Evolutionary conservation across 2,113 vertebrate species (phyloP).

Genomic region (Rana temporaria): DNA sequence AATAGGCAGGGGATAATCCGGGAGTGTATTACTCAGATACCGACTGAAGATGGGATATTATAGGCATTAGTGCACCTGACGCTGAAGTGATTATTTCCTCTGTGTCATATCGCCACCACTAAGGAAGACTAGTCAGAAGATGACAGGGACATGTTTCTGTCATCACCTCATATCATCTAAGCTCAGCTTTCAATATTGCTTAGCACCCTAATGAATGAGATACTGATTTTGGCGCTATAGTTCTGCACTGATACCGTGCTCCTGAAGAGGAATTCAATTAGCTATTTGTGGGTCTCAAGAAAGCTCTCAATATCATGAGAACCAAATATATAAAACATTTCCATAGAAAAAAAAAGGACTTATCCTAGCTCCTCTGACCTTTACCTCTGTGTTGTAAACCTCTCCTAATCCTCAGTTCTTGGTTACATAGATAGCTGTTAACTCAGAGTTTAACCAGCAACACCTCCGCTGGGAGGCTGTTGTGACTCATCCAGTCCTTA

Average conservation of each 20-base stretch:
- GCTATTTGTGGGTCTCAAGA: background rate
- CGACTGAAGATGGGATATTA: conserved; percentile 28
- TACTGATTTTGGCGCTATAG: conserved; percentile 13
- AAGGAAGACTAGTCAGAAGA: conserved; percentile 4
- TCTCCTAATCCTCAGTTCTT: conserved; percentile 1
- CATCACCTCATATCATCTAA: conserved; percentile 4
- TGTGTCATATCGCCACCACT: conserved; percentile 21
- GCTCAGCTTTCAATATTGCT: conserved; percentile 23
- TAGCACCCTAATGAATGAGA: conserved; percentile 24
- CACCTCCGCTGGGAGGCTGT: background rate
- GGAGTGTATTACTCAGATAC: conserved; percentile 49
- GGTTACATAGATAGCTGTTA: background rate
- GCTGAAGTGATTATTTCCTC: conserved; percentile 10
- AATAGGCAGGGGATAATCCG: conserved; percentile 50
- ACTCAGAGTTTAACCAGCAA: background rate
- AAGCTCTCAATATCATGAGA: background rate
- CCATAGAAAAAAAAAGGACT: conserved; percentile 5
- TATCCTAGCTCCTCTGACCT: background rate
- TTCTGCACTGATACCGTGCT: background rate
- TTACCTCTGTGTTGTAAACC: conserved; percentile 32
- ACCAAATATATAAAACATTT: conserved; percentile 11
- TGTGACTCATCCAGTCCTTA: background rate
- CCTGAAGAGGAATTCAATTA: conserved; percentile 20
- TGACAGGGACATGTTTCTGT: background rate
- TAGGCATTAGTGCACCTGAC: conserved; percentile 19